These are phyloP conservation scores for Acanthoscelides obtectus DNA, from an alignment of 2,888 invertebrate genomes.

Conservation along the genomic window DNA sequence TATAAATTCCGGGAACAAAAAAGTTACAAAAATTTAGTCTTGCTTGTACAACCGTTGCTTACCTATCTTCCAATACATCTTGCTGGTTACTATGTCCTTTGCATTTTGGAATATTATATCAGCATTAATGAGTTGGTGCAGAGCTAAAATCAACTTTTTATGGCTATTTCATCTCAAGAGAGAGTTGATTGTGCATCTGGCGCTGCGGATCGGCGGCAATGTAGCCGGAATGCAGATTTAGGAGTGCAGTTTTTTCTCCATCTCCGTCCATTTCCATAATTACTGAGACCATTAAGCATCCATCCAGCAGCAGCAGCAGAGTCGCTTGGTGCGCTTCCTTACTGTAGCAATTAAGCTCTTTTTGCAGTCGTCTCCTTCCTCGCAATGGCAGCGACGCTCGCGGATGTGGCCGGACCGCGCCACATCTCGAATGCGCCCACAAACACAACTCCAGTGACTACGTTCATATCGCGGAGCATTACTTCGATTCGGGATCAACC, in stretches of 20 bases:
- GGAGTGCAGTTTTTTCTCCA: neutral
- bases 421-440: neutral
- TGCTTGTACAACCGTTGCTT: no score
- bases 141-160: no score
- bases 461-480: neutral
- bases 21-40: no score
- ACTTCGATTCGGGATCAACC: no score
- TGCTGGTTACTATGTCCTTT: no score
- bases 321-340: neutral
- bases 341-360: neutral
- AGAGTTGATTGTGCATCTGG: neutral
- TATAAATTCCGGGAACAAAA: no score
- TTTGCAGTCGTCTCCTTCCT: neutral
- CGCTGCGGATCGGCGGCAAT: neutral
- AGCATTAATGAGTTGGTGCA: no score
- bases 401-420: neutral
- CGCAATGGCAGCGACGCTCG: neutral
- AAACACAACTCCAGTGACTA: neutral
- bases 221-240: neutral
- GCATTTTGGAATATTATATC: no score
- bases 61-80: no score
- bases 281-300: neutral
- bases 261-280: neutral
- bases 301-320: neutral
- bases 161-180: slow-evolving; percentile 25